Conservation (phyloP, 1,140 invertebrate genomes). For the Trichogramma pretiosum region DNA sequence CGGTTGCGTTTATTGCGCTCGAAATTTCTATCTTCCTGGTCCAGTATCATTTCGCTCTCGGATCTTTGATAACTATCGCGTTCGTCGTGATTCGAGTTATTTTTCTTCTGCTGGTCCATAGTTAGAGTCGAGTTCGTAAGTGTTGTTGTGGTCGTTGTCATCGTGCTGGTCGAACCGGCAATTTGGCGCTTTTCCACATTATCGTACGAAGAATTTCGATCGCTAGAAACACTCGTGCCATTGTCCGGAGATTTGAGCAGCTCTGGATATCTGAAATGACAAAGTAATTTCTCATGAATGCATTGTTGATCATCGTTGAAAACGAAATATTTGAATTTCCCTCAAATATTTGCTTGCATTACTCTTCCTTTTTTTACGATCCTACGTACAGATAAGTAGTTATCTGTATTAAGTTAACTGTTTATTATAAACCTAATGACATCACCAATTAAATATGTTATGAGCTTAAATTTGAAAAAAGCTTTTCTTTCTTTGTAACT, state of each 20-base stretch:
- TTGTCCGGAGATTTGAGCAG: constrained; percentile 37
- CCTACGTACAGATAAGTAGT: too few relatives aligned
- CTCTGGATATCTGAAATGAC: constrained; percentile 40
- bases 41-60: constrained; percentile 39
- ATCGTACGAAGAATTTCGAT: constrained; percentile 66
- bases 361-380: too few relatives aligned
- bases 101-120: constrained; percentile 28
- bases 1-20: constrained; percentile 52
- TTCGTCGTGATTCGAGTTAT: constrained; percentile 29
- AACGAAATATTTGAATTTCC: neutral
- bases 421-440: neutral
- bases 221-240: constrained; percentile 38
- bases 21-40: constrained; percentile 37
- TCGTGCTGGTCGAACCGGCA: constrained; percentile 33
- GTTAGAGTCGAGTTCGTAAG: constrained; percentile 34
- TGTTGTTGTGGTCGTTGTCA: constrained; percentile 27
- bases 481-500: too few relatives aligned
- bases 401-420: too few relatives aligned
- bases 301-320: too few relatives aligned
- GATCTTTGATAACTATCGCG: constrained; percentile 29
- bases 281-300: too few relatives aligned
- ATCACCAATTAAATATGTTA: neutral
- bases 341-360: too few relatives aligned
- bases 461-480: too few relatives aligned
- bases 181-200: constrained; percentile 51